These are phyloP conservation scores for Muntiacus muntjak DNA, from an alignment of 2,113 vertebrate species.

Conservation along the genomic window DNA sequence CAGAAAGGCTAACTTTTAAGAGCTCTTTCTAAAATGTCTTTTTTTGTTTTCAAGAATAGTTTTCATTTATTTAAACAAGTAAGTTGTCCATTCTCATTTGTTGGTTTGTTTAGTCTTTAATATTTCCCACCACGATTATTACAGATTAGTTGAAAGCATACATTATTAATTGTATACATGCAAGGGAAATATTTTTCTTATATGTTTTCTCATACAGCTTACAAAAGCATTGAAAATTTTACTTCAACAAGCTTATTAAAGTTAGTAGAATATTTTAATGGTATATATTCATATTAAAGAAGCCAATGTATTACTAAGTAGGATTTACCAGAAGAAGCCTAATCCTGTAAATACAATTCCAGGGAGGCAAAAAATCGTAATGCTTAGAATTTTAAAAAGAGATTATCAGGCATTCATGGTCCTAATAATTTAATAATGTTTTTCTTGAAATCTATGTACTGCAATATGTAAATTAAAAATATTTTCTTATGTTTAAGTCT, in stretches of 20 bases:
- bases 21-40: background rate
- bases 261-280: background rate
- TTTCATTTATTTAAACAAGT: background rate
- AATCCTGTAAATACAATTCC: background rate
- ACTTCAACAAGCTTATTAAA: background rate
- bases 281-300: background rate
- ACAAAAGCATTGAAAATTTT: background rate
- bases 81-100: background rate
- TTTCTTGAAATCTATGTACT: background rate
- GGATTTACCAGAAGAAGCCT: background rate
- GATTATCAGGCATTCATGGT: background rate
- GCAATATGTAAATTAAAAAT: background rate
- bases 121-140: background rate
- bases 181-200: background rate
- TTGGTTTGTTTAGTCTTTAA: background rate
- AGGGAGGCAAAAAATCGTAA: background rate
- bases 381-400: background rate
- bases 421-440: background rate
- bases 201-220: background rate
- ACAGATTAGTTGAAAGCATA: background rate
- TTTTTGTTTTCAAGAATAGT: background rate
- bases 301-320: background rate
- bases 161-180: background rate
- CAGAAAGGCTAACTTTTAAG: background rate
- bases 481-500: background rate